Evolutionary conservation across 2,888 invertebrate genomes (phyloP).

Genomic region (Sympetrum striolatum): DNA sequence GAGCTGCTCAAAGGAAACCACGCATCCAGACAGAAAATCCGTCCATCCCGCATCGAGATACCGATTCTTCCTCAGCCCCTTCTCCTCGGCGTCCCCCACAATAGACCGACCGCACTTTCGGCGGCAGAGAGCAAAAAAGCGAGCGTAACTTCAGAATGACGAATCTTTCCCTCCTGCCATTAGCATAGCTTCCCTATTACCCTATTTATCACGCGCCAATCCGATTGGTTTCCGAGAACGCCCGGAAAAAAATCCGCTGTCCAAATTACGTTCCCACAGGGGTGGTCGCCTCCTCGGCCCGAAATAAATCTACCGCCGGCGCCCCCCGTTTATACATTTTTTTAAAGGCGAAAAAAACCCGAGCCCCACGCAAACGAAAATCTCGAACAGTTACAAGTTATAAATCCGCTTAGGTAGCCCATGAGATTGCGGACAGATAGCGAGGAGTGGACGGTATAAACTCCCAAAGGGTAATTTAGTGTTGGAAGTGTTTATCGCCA

Average conservation of each 20-base stretch:
- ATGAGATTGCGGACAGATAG: neutral
- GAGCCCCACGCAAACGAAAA: neutral
- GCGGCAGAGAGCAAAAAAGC: too few species aligned
- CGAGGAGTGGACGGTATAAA: neutral
- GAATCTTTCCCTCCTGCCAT: neutral
- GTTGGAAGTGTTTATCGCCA: neutral
- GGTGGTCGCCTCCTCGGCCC: neutral
- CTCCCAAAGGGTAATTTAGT: neutral
- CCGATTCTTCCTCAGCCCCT: too few species aligned
- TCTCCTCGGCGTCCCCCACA: too few species aligned
- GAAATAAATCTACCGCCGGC: neutral
- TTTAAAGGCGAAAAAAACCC: neutral
- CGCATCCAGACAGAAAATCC: too few species aligned
- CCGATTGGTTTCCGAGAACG: neutral
- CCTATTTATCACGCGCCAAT: neutral
- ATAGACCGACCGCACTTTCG: too few species aligned
- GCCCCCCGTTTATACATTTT: neutral
- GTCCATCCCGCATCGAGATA: too few species aligned
- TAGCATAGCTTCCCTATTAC: neutral
- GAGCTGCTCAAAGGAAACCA: too few species aligned
- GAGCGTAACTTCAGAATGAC: neutral
- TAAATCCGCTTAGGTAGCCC: neutral
- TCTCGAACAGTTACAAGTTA: neutral
- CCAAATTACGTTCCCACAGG: neutral
- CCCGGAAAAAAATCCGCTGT: neutral